Evolutionary conservation across 2,888 invertebrate species (phyloP), one percentile per base, ranked within the genome.

Genomic region (Tridacna gigas): DNA sequence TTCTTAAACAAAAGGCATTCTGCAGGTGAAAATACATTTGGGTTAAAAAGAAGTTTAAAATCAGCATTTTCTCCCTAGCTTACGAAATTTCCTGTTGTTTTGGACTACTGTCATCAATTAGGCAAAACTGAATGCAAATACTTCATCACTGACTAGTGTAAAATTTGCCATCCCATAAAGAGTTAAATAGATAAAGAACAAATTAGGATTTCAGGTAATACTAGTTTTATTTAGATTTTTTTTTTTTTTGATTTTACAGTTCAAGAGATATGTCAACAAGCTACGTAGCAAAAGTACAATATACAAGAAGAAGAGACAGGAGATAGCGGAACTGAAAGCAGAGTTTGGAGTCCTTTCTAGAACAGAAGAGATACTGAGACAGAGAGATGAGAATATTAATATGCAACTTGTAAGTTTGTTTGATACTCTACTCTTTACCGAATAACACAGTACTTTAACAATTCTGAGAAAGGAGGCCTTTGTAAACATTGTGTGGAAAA

Each of bases 191-290:
- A 37, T 37, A 37, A 37, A 7, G 37, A 37, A 37, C 2, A 37
- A 37, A 37, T 37, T 37, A n/a, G 37, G 37, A 37, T 37, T 37
- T 56, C 9, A 56, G 20, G 18, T 20, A 56, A 56, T 20, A 56
- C 9, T 5, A 5, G 51, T 51, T 51, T 3, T 56, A 20, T 56
- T 56, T 22, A 56, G 51, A 18, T 47, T 61, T 25, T 65, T 25
- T 47, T 65, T 15, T 20, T 65, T 45, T 11, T 22, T 61, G 12
- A 15, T 66, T 79, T 89, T 94, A 61, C 90, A 98, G 95, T 96
- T 98, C 93, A 97, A 98, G 94, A 96, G 97, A 89, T 98, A 98
- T 94, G 97, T 98, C 22, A 97, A 97, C 92, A 97, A 97, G 89
- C 95, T 98, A 84, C 96, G 98, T 81, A 96, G 97, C 75, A 97